Conservation (phyloP, 1,140 invertebrate species). For the Euura saliciscinereae region DNA sequence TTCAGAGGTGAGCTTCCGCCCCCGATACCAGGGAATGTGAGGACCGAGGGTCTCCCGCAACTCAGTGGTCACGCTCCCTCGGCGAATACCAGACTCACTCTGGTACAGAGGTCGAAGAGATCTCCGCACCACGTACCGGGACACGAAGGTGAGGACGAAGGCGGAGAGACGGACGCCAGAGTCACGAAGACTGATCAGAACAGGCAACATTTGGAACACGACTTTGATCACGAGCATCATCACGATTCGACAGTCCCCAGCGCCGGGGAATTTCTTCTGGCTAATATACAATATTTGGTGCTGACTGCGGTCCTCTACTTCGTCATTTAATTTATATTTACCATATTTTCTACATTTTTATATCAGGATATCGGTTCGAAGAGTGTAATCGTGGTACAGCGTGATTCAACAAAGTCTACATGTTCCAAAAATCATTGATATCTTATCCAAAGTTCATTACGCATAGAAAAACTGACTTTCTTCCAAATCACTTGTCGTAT, state of each 20-base stretch:
- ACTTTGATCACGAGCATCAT: slow-evolving; percentile 28
- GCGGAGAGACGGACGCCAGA: not conserved
- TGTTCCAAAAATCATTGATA: no score
- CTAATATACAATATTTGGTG: slow-evolving; percentile 44
- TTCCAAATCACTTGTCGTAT: no score
- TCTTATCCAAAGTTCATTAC: no score
- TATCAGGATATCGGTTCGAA: no score
- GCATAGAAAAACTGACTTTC: no score
- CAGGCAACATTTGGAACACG: slow-evolving; percentile 14
- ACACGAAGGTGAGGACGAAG: slow-evolving; percentile 16
- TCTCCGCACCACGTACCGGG: slow-evolving; percentile 39
- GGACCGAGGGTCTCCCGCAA: slow-evolving; percentile 27
- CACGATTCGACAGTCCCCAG: slow-evolving; percentile 29
- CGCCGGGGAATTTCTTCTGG: slow-evolving; percentile 39
- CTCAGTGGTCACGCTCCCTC: slow-evolving; percentile 10
- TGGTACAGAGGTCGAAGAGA: slow-evolving; percentile 41
- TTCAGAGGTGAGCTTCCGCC: slow-evolving; percentile 75
- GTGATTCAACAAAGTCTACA: no score
- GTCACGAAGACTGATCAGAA: slow-evolving; percentile 19
- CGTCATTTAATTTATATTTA: slow-evolving; percentile 37
- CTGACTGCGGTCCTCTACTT: slow-evolving; percentile 44
- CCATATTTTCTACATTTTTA: no score
- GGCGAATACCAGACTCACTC: slow-evolving; percentile 31
- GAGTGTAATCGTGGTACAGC: no score
- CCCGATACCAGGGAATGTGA: slow-evolving; percentile 48